Evolutionary conservation across 2,113 vertebrate species (phyloP).

Genomic region (Hyperopisus bebe): DNA sequence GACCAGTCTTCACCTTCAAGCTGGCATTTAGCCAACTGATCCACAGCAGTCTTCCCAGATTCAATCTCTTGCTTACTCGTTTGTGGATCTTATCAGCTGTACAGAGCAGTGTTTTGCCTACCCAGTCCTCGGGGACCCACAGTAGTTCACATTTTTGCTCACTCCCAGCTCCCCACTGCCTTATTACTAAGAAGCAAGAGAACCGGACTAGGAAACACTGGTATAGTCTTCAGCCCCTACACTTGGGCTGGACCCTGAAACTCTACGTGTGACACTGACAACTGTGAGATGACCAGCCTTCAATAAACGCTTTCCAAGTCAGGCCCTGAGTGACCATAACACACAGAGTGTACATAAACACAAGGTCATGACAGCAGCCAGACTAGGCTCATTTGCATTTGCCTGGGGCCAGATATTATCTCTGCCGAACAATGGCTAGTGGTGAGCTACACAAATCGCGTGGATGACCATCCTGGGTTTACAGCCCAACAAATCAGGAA

Average conservation of each 20-base stretch:
- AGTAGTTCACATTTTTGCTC: neutral
- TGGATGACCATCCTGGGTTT: neutral
- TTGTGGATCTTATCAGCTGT: neutral
- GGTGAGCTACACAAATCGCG: neutral
- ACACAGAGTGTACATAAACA: neutral
- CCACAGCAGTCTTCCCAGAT: neutral
- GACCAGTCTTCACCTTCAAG: neutral
- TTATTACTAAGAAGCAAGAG: neutral
- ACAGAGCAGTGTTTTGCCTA: neutral
- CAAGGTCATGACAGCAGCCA: neutral
- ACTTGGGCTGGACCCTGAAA: neutral
- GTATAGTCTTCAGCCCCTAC: neutral
- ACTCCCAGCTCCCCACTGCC: neutral
- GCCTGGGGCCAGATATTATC: neutral
- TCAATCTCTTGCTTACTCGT: neutral
- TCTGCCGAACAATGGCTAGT: neutral
- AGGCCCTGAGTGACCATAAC: neutral
- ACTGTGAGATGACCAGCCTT: neutral
- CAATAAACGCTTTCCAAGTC: neutral
- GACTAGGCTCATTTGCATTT: slow-evolving; percentile 40
- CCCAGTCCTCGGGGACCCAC: neutral
- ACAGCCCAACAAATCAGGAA: neutral
- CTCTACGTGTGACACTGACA: neutral
- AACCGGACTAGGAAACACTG: neutral
- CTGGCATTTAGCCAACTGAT: neutral